phyloP scores from a whole-genome alignment of 2,888 invertebrate genomes.

The Acanthopleura granulata region DNA sequence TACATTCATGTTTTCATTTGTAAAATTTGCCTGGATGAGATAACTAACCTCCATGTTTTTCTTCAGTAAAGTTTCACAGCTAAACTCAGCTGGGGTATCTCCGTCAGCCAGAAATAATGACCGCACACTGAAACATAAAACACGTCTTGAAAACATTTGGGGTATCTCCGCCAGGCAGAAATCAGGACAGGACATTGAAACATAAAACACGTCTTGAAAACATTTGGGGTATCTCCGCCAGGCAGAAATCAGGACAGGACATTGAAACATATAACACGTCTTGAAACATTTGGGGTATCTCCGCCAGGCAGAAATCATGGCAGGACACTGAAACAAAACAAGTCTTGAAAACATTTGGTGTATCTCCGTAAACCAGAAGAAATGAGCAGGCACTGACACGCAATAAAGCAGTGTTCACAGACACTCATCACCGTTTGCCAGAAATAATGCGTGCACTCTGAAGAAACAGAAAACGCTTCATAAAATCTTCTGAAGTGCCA shows the following conservation, averaged over 20 bases:
- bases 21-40: no score
- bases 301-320: no score
- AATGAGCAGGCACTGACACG: conserved; percentile 37
- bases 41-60: conserved; percentile 40
- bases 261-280: conserved; percentile 27
- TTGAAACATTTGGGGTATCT: no score
- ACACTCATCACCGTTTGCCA: conserved; percentile 31
- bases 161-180: no score
- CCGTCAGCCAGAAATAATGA: conserved; percentile 33
- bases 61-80: conserved; percentile 40
- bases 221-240: conserved; percentile 30
- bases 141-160: no score
- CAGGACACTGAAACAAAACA: no score
- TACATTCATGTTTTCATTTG: no score
- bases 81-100: conserved; percentile 36
- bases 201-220: conserved; percentile 26
- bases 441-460: conserved; percentile 40
- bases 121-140: conserved; percentile 38
- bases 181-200: no score
- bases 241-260: conserved; percentile 38
- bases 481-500: no score
- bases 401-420: conserved; percentile 21
- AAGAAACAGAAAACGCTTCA: conserved; percentile 28
- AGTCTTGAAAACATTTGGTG: conserved; percentile 30
- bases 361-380: conserved; percentile 30